Conservation (phyloP, 2,888 invertebrate species). For the Eledone cirrhosa region DNA sequence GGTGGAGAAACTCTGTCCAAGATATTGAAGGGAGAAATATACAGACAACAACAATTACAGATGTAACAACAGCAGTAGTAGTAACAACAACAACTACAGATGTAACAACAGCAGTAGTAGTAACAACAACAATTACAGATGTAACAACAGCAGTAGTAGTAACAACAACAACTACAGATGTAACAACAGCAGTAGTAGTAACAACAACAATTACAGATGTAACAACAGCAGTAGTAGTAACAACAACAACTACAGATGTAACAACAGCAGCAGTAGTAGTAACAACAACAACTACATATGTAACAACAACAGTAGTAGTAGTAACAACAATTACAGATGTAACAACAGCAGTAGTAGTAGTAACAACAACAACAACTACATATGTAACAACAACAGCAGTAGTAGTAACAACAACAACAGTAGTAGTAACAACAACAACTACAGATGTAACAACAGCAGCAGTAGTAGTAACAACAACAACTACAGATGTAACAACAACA, state of each 20-base stretch:
- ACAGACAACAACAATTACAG: no score
- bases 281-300: no score
- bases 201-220: background rate
- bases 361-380: background rate
- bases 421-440: background rate
- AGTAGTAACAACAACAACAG: background rate
- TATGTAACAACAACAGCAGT: no score
- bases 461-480: no score
- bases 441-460: no score
- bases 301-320: background rate
- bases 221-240: background rate
- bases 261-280: background rate
- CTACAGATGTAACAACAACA: background rate
- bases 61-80: no score
- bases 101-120: background rate
- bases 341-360: background rate
- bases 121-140: background rate
- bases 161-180: background rate
- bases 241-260: background rate
- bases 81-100: no score
- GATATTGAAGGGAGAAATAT: no score
- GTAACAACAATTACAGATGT: background rate
- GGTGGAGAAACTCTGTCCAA: no score
- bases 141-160: conserved; percentile 6
- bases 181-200: background rate